A percentile compares a stretch with the other conserved stretches of the same genome.
phyloP scores from a whole-genome alignment of 2,888 invertebrate species.

The Eumerus sabulonum region DNA sequence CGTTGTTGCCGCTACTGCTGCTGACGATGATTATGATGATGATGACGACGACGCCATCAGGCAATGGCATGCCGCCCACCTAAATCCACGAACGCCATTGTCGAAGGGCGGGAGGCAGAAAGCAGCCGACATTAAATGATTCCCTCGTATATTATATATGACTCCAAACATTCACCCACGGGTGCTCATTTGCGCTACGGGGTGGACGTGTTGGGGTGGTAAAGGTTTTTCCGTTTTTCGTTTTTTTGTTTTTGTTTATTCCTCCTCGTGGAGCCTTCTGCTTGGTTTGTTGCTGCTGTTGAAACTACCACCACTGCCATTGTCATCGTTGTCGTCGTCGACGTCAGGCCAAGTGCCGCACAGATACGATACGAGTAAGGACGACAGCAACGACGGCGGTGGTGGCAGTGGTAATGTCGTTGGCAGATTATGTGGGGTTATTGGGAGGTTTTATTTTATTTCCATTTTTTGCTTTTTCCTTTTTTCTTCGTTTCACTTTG shows the following conservation, averaged over 20 bases:
- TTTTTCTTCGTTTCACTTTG: too few relatives aligned
- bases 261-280: too few relatives aligned
- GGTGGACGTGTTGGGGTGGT: slow-evolving; percentile 22
- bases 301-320: slow-evolving; percentile 33
- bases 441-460: background rate
- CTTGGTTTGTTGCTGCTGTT: slow-evolving; percentile 41
- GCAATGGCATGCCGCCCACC: slow-evolving; percentile 41
- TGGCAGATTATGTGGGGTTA: slow-evolving; percentile 65
- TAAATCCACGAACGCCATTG: slow-evolving; percentile 21
- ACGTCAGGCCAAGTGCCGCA: slow-evolving; percentile 63
- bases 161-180: slow-evolving; percentile 67
- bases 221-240: slow-evolving; percentile 20
- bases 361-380: too few relatives aligned
- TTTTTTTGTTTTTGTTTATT: slow-evolving; percentile 2
- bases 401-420: slow-evolving; percentile 66
- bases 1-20: too few relatives aligned
- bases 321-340: slow-evolving; percentile 46
- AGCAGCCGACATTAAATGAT: slow-evolving; percentile 67
- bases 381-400: slow-evolving; percentile 46
- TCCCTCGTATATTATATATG: slow-evolving; percentile 69
- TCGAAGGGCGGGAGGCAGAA: slow-evolving; percentile 20
- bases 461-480: too few relatives aligned
- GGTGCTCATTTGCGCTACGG: slow-evolving; percentile 68
- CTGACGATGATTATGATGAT: too few relatives aligned
- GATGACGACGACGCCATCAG: slow-evolving; percentile 53